These are phyloP conservation scores for Crotalus horridus DNA, from an alignment of 2,113 vertebrate genomes.

Conservation along the genomic window DNA sequence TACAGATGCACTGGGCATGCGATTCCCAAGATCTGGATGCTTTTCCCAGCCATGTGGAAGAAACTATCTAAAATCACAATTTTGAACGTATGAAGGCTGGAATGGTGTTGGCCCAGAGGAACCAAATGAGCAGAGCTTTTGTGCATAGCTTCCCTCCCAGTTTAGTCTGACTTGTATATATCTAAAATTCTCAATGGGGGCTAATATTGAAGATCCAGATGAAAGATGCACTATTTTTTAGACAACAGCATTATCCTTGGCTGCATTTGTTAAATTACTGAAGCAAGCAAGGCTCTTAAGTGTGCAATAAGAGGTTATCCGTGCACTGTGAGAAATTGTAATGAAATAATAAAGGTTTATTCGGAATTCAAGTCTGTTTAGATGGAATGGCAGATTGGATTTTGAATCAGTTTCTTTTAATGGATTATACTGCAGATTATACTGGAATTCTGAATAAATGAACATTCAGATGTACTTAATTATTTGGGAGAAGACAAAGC, in stretches of 20 bases:
- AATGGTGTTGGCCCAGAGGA: too few relatives aligned
- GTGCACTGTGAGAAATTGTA: not conserved
- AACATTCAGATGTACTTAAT: not conserved
- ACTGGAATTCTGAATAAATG: not conserved
- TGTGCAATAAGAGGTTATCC: not conserved
- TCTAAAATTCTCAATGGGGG: too few relatives aligned
- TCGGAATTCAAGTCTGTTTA: not conserved
- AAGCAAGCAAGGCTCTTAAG: too few relatives aligned
- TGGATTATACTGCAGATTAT: not conserved
- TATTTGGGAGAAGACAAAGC: not conserved
- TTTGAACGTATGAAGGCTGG: too few relatives aligned
- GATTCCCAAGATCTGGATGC: too few relatives aligned
- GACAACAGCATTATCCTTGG: not conserved
- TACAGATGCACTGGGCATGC: too few relatives aligned
- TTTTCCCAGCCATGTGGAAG: too few relatives aligned
- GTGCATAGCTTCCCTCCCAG: too few relatives aligned
- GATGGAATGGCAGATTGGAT: not conserved
- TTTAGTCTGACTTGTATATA: too few relatives aligned
- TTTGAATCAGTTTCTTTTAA: not conserved
- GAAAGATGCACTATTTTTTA: not conserved
- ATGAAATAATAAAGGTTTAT: not conserved
- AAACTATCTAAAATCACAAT: too few relatives aligned
- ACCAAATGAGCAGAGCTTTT: too few relatives aligned
- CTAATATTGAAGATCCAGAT: too few relatives aligned
- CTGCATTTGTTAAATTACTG: not conserved